A percentile compares a stretch with the other conserved stretches of the same genome.
phyloP scores from a whole-genome alignment of 2,888 invertebrate genomes.

The Venusia cambrica region DNA sequence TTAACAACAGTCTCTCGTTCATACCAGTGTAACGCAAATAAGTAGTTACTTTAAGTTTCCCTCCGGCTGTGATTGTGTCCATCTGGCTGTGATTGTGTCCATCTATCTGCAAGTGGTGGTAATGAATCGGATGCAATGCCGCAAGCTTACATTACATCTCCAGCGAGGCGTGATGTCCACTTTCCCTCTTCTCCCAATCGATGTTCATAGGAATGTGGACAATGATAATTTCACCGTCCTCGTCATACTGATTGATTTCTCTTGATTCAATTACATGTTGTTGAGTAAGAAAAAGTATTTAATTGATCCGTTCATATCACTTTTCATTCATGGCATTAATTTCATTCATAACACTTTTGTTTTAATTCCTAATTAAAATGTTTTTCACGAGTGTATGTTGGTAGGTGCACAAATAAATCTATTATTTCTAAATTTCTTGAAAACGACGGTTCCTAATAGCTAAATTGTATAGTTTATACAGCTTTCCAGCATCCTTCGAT shows the following conservation, averaged over 20 bases:
- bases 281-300: conserved; percentile 17
- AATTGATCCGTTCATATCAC: conserved; percentile 13
- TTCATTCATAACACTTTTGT: too few species aligned
- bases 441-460: too few species aligned
- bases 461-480: too few species aligned
- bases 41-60: conserved; percentile 24
- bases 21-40: conserved; percentile 12
- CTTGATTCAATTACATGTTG: conserved; percentile 8
- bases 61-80: conserved; percentile 14
- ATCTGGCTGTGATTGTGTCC: conserved; percentile 14
- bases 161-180: conserved; percentile 48
- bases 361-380: too few species aligned
- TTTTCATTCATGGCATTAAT: too few species aligned
- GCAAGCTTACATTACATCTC: conserved; percentile 34
- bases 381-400: too few species aligned
- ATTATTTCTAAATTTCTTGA: too few species aligned
- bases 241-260: conserved; percentile 22
- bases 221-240: conserved; percentile 38
- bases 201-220: conserved; percentile 37
- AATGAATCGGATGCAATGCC: conserved; percentile 27
- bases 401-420: too few species aligned
- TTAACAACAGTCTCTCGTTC: conserved; percentile 4
- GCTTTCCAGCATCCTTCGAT: too few species aligned
- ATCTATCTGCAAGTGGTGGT: conserved; percentile 18
- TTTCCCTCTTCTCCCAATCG: conserved; percentile 65